Evolutionary conservation across 2,888 invertebrate species (phyloP).

Genomic region (Busseola fusca): DNA sequence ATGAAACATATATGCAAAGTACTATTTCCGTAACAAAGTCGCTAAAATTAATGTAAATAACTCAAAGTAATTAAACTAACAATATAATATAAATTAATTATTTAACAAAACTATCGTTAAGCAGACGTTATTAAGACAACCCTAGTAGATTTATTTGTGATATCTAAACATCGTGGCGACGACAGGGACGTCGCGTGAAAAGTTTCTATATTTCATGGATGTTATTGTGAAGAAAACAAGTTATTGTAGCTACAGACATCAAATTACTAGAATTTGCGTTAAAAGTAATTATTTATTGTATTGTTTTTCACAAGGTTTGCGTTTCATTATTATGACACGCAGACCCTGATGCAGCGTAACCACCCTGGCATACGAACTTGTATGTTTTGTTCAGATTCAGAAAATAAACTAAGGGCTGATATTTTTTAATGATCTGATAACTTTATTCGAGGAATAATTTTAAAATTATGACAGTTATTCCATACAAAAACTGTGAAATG

Average conservation of each 20-base stretch:
- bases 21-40: constrained; percentile 13
- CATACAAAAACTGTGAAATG: no score
- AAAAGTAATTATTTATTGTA: neutral
- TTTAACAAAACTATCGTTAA: constrained; percentile 37
- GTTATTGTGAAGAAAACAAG: neutral
- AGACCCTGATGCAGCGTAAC: neutral
- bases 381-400: neutral
- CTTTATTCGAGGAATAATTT: no score
- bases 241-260: neutral
- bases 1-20: constrained; percentile 39
- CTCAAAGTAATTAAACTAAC: constrained; percentile 35
- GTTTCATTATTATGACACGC: neutral
- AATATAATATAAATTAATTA: constrained; percentile 45
- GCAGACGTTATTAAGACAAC: constrained; percentile 27
- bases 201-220: neutral
- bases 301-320: neutral
- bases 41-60: constrained; percentile 26
- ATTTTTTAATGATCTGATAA: no score
- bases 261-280: no score
- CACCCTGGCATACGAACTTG: neutral
- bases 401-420: neutral
- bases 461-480: no score
- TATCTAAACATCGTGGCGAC: neutral
- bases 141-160: constrained; percentile 33
- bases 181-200: neutral